Evolutionary conservation across 2,888 invertebrate species (phyloP).

Genomic region (Zonitis immaculata): DNA sequence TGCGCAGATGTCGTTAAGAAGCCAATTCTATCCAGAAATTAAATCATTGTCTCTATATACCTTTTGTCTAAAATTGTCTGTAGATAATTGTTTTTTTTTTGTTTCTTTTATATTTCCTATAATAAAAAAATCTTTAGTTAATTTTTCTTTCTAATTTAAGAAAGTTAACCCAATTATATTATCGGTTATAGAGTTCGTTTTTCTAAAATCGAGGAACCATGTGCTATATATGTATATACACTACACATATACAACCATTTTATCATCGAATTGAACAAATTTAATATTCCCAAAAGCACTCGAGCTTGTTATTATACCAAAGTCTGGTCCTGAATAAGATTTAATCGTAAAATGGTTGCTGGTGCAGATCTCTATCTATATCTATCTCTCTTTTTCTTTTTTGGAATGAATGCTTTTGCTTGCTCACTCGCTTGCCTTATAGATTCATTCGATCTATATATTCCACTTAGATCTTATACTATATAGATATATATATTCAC

Average conservation of each 20-base stretch:
- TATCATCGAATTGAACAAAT: slow-evolving; percentile 38
- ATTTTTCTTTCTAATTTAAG: too few relatives aligned
- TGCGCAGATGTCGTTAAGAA: slow-evolving; percentile 9
- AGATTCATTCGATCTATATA: too few relatives aligned
- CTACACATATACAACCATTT: too few relatives aligned
- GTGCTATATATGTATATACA: too few relatives aligned
- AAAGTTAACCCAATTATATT: too few relatives aligned
- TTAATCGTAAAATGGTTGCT: slow-evolving; percentile 43
- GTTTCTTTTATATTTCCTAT: too few relatives aligned
- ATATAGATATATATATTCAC: slow-evolving; percentile 23
- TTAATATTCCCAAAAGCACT: slow-evolving; percentile 43
- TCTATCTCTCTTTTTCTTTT: too few relatives aligned
- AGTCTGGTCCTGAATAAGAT: slow-evolving; percentile 41
- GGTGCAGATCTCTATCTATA: slow-evolving; percentile 34
- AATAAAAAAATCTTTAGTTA: too few relatives aligned
- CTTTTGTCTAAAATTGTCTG: neutral
- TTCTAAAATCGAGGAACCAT: too few relatives aligned
- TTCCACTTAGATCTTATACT: slow-evolving; percentile 34
- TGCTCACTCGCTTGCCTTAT: too few relatives aligned
- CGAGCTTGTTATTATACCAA: slow-evolving; percentile 41
- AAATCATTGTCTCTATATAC: slow-evolving; percentile 15
- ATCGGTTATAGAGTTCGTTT: too few relatives aligned
- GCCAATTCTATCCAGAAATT: slow-evolving; percentile 16
- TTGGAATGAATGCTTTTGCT: slow-evolving; percentile 42
- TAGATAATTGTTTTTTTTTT: too few relatives aligned